Conservation (phyloP, 1,140 invertebrate species). For the Orius laevigatus region DNA sequence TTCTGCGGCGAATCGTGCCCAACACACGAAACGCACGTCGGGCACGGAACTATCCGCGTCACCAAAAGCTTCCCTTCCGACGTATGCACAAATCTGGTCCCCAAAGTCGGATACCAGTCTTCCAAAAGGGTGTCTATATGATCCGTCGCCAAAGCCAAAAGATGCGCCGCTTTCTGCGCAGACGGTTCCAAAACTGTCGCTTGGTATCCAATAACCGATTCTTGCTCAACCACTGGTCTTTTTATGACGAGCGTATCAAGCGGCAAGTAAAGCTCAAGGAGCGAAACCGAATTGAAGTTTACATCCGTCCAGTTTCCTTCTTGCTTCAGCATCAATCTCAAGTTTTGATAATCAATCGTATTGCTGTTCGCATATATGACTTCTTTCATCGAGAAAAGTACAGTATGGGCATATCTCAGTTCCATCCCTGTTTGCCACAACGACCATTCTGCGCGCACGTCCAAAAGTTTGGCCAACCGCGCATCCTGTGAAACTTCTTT, state of each 20-base stretch:
- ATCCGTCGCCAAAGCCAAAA: constrained; percentile 83
- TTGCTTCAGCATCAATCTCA: constrained; percentile 48
- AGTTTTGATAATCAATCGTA: constrained; percentile 31
- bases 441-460: constrained; percentile 72
- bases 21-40: constrained; percentile 46
- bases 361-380: constrained; percentile 42
- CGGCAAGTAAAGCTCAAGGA: constrained; percentile 79
- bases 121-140: constrained; percentile 93
- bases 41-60: constrained; percentile 86
- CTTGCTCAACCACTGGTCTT: constrained; percentile 34
- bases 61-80: constrained; percentile 90
- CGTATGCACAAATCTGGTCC: constrained; percentile 89
- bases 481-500: constrained; percentile 46
- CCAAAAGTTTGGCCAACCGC: constrained; percentile 40
- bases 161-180: constrained; percentile 60
- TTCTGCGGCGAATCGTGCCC: constrained; percentile 10
- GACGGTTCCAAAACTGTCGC: constrained; percentile 55
- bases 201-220: constrained; percentile 42
- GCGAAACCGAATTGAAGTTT: constrained; percentile 61
- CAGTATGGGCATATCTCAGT: constrained; percentile 61
- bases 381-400: constrained; percentile 70
- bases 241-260: constrained; percentile 55
- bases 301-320: constrained; percentile 74
- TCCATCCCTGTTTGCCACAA: constrained; percentile 92
- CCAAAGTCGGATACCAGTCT: constrained; percentile 93